Conservation (phyloP, 1,140 invertebrate genomes). For the Trachymyrmex septentrionalis region DNA sequence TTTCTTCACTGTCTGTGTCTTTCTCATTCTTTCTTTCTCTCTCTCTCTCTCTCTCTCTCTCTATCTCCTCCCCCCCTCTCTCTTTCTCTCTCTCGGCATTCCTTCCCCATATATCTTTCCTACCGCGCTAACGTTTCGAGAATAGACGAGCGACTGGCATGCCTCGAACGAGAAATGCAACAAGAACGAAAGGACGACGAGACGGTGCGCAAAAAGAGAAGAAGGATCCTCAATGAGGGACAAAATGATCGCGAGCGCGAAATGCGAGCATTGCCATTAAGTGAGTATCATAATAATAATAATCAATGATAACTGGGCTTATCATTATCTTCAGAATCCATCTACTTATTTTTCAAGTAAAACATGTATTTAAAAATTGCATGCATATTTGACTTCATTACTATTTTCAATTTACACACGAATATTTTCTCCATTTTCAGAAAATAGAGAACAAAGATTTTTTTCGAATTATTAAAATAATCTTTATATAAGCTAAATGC, state of each 20-base stretch:
- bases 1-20: background rate
- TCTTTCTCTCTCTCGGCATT: background rate
- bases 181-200: slow-evolving; percentile 66
- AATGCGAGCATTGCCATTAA: slow-evolving; percentile 13
- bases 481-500: background rate
- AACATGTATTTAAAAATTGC: background rate
- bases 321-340: background rate
- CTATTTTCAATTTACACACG: no score
- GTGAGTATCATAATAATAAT: slow-evolving; percentile 10
- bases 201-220: slow-evolving; percentile 43
- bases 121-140: slow-evolving; percentile 59
- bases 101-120: slow-evolving; percentile 6
- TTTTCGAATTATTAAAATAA: background rate
- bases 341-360: background rate
- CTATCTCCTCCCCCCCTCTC: no score
- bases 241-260: slow-evolving; percentile 21
- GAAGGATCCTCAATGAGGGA: slow-evolving; percentile 54
- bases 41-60: background rate
- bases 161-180: slow-evolving; percentile 74
- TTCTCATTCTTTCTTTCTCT: background rate
- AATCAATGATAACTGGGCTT: background rate
- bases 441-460: background rate
- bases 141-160: slow-evolving; percentile 60
- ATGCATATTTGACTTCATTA: background rate
- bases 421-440: background rate